These are phyloP conservation scores for Caenorhabditis sp. DNA, from an alignment of 2,888 invertebrate species.

Conservation along the genomic window DNA sequence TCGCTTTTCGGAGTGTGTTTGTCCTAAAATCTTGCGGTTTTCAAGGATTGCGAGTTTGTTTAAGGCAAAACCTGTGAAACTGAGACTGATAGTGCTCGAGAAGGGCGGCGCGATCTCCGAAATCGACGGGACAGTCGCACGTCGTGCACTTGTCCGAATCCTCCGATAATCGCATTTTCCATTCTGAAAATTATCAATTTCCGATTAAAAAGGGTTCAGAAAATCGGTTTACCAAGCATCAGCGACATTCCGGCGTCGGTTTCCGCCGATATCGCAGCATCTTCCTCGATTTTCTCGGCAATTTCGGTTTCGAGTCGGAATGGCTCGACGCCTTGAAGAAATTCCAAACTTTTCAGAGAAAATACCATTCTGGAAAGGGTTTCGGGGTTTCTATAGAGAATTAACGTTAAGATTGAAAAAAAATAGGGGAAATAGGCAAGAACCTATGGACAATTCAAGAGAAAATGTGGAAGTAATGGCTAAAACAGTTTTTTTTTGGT, in stretches of 20 bases:
- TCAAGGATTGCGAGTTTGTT: background rate
- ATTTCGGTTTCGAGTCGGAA: slow-evolving; percentile 14
- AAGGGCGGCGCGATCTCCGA: slow-evolving; percentile 45
- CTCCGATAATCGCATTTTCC: slow-evolving; percentile 50
- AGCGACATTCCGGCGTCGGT: slow-evolving; percentile 47
- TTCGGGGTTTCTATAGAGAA: too few species aligned
- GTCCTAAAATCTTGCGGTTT: too few species aligned
- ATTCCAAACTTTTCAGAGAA: slow-evolving; percentile 46
- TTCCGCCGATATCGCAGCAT: slow-evolving; percentile 17
- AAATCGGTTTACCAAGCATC: slow-evolving; percentile 34
- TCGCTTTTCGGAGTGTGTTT: slow-evolving; percentile 44
- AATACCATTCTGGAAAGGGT: slow-evolving; percentile 20
- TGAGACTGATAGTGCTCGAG: slow-evolving; percentile 61
- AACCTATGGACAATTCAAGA: too few species aligned
- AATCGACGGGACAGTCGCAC: slow-evolving; percentile 53
- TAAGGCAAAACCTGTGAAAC: slow-evolving; percentile 4
- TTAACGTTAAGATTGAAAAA: too few species aligned
- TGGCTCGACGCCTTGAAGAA: slow-evolving; percentile 38
- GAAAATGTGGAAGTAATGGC: too few species aligned
- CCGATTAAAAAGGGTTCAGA: background rate
- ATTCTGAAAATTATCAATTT: slow-evolving; percentile 36
- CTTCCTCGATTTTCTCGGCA: slow-evolving; percentile 9
- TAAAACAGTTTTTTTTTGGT: too few species aligned
- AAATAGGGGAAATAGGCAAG: background rate
- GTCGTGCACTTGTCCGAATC: slow-evolving; percentile 58